phyloP scores from a whole-genome alignment of 2,797 vertebrate species.

The Cossypha heuglini region DNA sequence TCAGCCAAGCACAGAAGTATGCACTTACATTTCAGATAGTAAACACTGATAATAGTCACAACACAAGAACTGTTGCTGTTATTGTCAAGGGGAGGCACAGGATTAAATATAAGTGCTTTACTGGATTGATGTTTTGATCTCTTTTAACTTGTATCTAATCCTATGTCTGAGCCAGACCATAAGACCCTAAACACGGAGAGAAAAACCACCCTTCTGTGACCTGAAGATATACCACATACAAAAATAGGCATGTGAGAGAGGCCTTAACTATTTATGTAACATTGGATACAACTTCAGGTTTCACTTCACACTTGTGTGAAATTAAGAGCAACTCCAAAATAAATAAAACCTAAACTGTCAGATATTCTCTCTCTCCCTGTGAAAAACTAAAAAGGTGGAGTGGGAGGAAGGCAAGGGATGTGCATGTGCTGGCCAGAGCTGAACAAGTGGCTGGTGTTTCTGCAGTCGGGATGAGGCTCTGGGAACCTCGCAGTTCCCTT shows the following conservation, averaged over 20 bases:
- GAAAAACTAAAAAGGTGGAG: not conserved
- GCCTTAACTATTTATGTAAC: not conserved
- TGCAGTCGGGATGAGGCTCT: accelerated
- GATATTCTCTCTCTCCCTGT: not conserved
- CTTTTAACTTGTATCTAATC: not conserved
- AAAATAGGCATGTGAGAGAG: not conserved
- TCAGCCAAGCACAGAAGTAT: not conserved
- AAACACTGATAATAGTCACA: not conserved
- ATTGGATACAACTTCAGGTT: not conserved
- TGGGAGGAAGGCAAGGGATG: accelerated
- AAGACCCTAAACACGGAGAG: not conserved
- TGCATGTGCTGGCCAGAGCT: accelerated
- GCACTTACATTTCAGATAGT: not conserved
- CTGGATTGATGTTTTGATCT: not conserved
- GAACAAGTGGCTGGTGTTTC: accelerated
- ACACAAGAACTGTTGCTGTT: not conserved
- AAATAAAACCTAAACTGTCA: not conserved
- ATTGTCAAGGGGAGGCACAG: not conserved
- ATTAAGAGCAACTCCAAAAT: not conserved
- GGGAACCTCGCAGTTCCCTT: not conserved
- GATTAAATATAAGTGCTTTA: not conserved
- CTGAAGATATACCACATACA: accelerated
- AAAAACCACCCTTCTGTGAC: not conserved
- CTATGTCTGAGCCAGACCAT: not conserved
- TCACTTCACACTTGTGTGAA: not conserved